Evolutionary conservation across 23 tunicate species (phyloP), one percentile per base, ranked within the genome.

Genomic region (Ciona savignyi): DNA sequence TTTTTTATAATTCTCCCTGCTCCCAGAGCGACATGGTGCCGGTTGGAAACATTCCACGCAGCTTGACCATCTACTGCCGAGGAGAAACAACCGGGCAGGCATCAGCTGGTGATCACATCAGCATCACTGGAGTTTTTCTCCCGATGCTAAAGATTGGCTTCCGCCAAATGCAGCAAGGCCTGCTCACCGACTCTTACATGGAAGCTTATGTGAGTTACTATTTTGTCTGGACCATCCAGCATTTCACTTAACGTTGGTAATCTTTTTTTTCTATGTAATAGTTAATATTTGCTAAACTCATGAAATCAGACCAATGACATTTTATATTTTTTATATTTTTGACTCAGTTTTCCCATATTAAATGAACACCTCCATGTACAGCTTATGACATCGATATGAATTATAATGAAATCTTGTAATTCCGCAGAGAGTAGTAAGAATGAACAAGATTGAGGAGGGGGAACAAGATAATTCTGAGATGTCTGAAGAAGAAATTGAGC

Each of bases 11-110:
- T n/a, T n/a, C n/a, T n/a, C n/a, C n/a, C n/a, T n/a, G n/a, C n/a
- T n/a, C n/a, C n/a, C 56, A 91, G 97, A 91, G 97, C 65, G 99
- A 94, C 73, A 94, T 89, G 91, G 99, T 94, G 34, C 99, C 99
- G 27, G 95, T 82, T 23, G 99, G 99, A 30, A 83, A 87, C 78
- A 94, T 94, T 71, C 99, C 99, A 0, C 77, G 99, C 26, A 85
- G 89, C 32, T 35, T 94, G 66, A 94, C 95, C 0, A 70, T 94
- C 11, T 87, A 78, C 62, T 94, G 99, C 85, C 82, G 99, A 23
- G 99, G 99, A 25, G 99, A 94, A 66, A 83, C 99, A 3, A 86
- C 95, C n/a, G 81, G 99, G 2, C 62, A 78, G 3, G 99, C 99
- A 1, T 68, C 69, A 2, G 95, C 99, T 35, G 99, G 99, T 29